phyloP scores from a whole-genome alignment of 2,113 vertebrate species.

The Tympanuchus pallidicinctus region DNA sequence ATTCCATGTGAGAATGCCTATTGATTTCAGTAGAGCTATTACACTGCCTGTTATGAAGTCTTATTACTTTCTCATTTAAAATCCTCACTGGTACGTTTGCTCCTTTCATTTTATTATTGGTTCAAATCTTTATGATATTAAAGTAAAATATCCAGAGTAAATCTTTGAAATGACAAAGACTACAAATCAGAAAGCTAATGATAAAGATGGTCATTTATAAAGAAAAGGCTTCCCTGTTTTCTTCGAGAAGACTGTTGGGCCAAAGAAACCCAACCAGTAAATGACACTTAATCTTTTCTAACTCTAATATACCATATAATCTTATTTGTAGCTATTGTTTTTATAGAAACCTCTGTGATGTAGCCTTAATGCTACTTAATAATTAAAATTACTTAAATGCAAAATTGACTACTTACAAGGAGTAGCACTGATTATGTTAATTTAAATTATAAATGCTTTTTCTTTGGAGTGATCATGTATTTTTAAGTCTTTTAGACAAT shows the following conservation, averaged over 20 bases:
- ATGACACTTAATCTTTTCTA: slow-evolving; percentile 20
- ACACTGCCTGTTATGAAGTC: neutral
- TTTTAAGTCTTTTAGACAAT: slow-evolving; percentile 73
- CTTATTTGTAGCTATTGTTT: slow-evolving; percentile 56
- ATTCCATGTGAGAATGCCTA: neutral
- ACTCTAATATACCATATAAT: slow-evolving; percentile 18
- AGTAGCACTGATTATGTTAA: slow-evolving; percentile 76
- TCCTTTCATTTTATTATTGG: slow-evolving; percentile 20
- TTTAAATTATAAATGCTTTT: slow-evolving; percentile 76
- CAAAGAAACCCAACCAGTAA: slow-evolving; percentile 30
- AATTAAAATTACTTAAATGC: slow-evolving; percentile 74
- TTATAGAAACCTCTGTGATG: slow-evolving; percentile 34
- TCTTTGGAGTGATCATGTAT: slow-evolving; percentile 54
- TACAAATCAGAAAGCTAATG: neutral
- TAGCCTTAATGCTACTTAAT: slow-evolving; percentile 65
- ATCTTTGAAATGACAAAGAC: neutral
- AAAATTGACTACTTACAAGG: slow-evolving; percentile 75
- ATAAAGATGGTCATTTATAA: neutral
- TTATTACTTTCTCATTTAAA: slow-evolving; percentile 43
- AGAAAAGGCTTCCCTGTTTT: neutral
- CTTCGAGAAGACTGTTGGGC: neutral
- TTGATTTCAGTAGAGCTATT: slow-evolving; percentile 21
- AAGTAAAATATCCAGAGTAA: neutral
- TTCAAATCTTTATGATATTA: neutral
- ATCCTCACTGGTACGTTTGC: neutral